These are phyloP conservation scores for Lithophane ornitopus DNA, from an alignment of 2,888 invertebrate species.

Conservation along the genomic window DNA sequence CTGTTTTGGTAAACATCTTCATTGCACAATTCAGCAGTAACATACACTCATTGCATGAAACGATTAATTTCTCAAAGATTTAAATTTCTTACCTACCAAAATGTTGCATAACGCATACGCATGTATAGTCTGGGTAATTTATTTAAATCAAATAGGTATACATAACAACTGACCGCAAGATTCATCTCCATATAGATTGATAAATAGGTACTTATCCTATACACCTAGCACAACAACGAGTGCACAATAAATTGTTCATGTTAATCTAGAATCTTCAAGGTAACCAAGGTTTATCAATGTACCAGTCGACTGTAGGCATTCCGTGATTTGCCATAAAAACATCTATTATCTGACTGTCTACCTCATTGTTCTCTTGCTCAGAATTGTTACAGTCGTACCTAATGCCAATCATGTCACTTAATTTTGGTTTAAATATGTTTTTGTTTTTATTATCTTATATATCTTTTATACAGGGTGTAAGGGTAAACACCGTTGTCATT, in stretches of 20 bases:
- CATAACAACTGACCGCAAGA: background rate
- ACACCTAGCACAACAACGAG: background rate
- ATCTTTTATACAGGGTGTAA: too few relatives aligned
- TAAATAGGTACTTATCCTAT: background rate
- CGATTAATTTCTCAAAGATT: background rate
- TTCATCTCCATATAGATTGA: background rate
- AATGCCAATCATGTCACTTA: too few relatives aligned
- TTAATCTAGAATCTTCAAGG: conserved; percentile 40
- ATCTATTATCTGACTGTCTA: background rate
- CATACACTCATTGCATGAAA: background rate
- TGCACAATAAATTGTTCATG: background rate
- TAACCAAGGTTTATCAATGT: background rate
- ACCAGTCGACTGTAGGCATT: background rate
- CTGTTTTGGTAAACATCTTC: background rate
- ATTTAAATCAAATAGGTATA: background rate
- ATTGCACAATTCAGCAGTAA: background rate
- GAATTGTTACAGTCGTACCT: too few relatives aligned
- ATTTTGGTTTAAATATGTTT: too few relatives aligned
- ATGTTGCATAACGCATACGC: background rate
- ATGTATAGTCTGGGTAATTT: background rate
- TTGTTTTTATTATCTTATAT: too few relatives aligned
- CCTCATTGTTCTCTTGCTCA: too few relatives aligned
- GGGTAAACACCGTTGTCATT: too few relatives aligned
- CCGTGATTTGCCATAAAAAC: background rate
- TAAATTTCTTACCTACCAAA: background rate